These are phyloP conservation scores for Anolis sagrei DNA, from an alignment of 2,113 vertebrate species.

Conservation along the genomic window DNA sequence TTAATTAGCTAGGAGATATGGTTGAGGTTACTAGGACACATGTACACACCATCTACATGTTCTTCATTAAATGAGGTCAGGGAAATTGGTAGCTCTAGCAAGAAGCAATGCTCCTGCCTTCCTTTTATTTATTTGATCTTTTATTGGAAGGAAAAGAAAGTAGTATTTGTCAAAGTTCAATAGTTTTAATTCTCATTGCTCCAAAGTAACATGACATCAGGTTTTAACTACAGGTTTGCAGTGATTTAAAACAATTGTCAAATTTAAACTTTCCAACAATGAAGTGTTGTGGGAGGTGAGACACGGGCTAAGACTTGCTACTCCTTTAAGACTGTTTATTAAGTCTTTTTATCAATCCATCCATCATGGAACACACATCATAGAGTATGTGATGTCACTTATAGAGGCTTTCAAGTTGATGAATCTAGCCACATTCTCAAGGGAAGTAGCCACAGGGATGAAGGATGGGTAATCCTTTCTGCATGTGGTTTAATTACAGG, in stretches of 20 bases:
- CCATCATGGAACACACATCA: neutral
- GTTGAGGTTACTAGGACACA: slow-evolving; percentile 42
- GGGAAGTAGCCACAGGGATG: too few species aligned
- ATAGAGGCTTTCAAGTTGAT: neutral
- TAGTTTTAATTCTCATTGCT: neutral
- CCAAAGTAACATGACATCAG: neutral
- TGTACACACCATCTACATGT: slow-evolving; percentile 10
- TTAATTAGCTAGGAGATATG: slow-evolving; percentile 63
- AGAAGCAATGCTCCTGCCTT: slow-evolving; percentile 11
- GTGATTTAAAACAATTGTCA: too few species aligned
- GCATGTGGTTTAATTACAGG: neutral
- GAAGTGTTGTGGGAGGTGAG: neutral
- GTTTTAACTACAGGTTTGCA: too few species aligned
- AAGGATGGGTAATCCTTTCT: neutral
- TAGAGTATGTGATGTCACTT: neutral
- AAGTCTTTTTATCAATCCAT: neutral
- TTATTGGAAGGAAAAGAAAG: neutral
- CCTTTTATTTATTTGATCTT: neutral
- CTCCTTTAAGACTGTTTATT: neutral
- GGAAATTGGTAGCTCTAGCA: neutral
- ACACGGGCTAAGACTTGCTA: neutral
- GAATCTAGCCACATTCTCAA: too few species aligned
- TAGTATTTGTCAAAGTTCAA: slow-evolving; percentile 5
- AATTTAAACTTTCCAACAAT: neutral
- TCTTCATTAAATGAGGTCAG: slow-evolving; percentile 29